These are phyloP conservation scores for Synaphobranchus kaupii DNA, from an alignment of 2,797 vertebrate species.

Conservation along the genomic window DNA sequence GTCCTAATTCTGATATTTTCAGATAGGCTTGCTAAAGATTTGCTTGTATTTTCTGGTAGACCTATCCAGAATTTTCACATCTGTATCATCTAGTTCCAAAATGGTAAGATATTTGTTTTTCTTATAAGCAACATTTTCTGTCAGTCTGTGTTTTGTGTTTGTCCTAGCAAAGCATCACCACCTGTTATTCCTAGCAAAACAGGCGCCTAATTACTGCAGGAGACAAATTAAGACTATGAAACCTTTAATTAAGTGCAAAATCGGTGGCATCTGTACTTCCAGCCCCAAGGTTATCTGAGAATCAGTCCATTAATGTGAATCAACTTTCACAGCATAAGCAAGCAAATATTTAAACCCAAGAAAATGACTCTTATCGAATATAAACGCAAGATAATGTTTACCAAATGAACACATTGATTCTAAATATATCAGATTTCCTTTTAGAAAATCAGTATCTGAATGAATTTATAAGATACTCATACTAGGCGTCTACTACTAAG, in stretches of 20 bases:
- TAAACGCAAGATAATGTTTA: not conserved
- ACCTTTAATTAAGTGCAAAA: slow-evolving; percentile 4
- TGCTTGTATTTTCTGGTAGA: not conserved
- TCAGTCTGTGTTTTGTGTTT: not conserved
- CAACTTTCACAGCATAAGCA: not conserved
- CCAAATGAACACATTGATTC: not conserved
- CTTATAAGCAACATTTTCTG: not conserved
- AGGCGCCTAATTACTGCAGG: not conserved
- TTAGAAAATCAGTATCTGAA: not conserved
- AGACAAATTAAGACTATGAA: not conserved
- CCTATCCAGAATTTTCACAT: not conserved
- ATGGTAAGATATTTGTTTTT: not conserved
- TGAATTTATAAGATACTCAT: not conserved
- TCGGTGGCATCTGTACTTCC: not conserved
- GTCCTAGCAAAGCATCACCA: not conserved
- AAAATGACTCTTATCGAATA: not conserved
- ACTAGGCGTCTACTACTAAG: too few relatives aligned
- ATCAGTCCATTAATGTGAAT: not conserved
- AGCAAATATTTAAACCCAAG: not conserved
- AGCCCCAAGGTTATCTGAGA: not conserved
- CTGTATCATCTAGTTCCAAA: not conserved
- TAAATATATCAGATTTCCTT: not conserved
- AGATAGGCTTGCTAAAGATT: not conserved
- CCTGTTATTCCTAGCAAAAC: not conserved
- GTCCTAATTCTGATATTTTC: not conserved